These are phyloP conservation scores for Raja brachyura DNA, from an alignment of 2,113 vertebrate genomes.

Conservation along the genomic window DNA sequence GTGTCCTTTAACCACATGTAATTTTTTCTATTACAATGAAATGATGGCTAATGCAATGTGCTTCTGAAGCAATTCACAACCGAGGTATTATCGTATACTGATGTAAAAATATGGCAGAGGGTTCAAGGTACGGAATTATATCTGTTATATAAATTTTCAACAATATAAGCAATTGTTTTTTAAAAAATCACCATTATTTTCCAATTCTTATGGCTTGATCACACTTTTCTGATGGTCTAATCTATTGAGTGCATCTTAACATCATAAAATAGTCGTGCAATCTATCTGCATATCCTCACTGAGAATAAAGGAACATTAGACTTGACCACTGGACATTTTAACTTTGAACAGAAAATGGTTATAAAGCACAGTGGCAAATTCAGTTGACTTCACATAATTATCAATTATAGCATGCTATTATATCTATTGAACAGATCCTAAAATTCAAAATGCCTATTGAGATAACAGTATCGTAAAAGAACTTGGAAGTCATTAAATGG, in stretches of 20 bases:
- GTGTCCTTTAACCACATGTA: too few species aligned
- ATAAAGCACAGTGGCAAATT: neutral
- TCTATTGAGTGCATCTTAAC: neutral
- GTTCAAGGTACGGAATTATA: neutral
- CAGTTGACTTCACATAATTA: neutral
- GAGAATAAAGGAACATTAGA: neutral
- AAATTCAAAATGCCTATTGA: slow-evolving; percentile 21
- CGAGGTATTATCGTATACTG: too few species aligned
- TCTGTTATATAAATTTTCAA: neutral
- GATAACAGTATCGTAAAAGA: neutral
- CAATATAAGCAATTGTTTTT: neutral
- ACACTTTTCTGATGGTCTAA: neutral
- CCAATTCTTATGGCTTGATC: neutral
- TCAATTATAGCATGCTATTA: neutral
- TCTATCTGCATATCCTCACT: neutral
- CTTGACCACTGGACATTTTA: neutral
- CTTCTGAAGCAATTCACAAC: neutral
- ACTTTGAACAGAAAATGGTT: neutral
- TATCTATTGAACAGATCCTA: neutral
- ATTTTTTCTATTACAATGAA: neutral
- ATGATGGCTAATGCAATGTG: neutral
- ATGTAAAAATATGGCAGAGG: neutral
- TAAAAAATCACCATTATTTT: neutral
- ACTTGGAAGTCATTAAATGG: neutral
- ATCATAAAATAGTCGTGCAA: neutral